Percentiles rank a stretch among this genome's conserved stretches.
phyloP scores from a whole-genome alignment of 2,797 vertebrate species.

The Gallinago stenura region DNA sequence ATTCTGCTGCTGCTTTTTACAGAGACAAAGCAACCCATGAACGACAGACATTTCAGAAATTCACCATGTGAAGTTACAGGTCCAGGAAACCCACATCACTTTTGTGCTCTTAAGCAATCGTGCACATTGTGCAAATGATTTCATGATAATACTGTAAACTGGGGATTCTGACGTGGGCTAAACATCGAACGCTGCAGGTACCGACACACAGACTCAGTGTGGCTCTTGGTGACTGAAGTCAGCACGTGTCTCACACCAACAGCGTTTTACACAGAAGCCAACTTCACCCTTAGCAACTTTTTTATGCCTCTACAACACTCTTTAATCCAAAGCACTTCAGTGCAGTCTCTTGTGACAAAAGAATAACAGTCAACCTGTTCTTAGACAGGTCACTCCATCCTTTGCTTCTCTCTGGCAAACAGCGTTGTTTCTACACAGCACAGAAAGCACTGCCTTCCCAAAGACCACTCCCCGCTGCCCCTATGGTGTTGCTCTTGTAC shows the following conservation, averaged over 20 bases:
- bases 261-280: neutral
- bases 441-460: neutral
- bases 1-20: neutral
- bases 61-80: neutral
- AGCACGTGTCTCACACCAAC: neutral
- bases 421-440: neutral
- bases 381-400: neutral
- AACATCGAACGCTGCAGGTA: neutral
- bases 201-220: neutral
- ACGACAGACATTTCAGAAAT: neutral
- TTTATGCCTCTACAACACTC: neutral
- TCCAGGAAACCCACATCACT: neutral
- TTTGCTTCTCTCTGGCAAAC: neutral
- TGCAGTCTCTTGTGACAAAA: neutral
- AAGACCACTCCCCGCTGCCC: neutral
- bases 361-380: neutral
- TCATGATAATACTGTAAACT: neutral
- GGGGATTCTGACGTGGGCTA: neutral
- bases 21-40: neutral
- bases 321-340: slow-evolving; percentile 26
- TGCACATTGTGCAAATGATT: neutral
- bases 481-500: neutral
- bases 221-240: neutral
- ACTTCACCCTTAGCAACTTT: neutral
- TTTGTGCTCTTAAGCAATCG: neutral